Evolutionary conservation across 2,113 vertebrate genomes (phyloP), one percentile per base, ranked within the genome.

Genomic region (Myodes glareolus): DNA sequence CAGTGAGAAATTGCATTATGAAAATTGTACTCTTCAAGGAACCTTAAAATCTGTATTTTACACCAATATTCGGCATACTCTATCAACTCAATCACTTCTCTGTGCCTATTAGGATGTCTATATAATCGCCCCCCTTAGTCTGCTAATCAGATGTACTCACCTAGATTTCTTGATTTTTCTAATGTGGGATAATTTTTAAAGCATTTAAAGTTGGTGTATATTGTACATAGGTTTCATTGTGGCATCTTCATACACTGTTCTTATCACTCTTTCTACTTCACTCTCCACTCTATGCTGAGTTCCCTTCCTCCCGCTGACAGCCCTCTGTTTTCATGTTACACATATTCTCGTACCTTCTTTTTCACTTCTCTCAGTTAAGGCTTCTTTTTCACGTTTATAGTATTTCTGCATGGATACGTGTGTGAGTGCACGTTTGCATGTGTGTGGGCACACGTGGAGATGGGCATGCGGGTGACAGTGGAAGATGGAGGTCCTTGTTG

Each of bases 101-200:
- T 63, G 7, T 63, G n/a, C 78, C 19, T 95, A 85, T 84, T 47
- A 33, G 92, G 90, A 78, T 84, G 25, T 85, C 17, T 42, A 63
- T 77, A 93, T 65, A 47, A 23, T 50, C 50, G n/a, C 45, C 3
- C 0, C 47, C 25, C 12, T 65, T 78, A 61, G 76, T 61, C 21
- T 90, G 9, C 77, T 88, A 95, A 39, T 33, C 19, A 94, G 65
- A 91, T 93, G 8, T 58, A 91, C 47, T 93, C 45, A 94, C 76
- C 67, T 29, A n/a, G 31, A 12, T 82, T n/a, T 36, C 55, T 81
- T 11, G 17, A 84, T 19, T 92, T 90, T 90, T 91, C 0, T 47
- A 47, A 36, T 45, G 1, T 67, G 29, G 39, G 21, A 67, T 31
- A 29, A 5, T 36, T 47, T 65, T 45, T 6, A 45, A 19, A 45